Evolutionary conservation across 2,888 invertebrate species (phyloP).

Genomic region (Andrena hattorfiana): DNA sequence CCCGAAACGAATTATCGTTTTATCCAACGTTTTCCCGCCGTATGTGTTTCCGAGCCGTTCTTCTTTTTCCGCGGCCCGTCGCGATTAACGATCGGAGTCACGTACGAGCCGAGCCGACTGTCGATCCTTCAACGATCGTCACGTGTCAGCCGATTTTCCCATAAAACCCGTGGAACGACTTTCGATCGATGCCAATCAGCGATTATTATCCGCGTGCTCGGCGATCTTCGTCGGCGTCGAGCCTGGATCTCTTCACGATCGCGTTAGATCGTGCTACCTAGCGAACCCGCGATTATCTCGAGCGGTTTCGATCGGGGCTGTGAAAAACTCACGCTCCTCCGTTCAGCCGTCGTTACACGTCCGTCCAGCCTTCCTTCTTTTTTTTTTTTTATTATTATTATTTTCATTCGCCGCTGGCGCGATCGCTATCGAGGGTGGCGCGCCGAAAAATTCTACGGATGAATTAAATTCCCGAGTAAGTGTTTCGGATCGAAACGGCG

Average conservation of each 20-base stretch:
- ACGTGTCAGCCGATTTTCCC: constrained; percentile 74
- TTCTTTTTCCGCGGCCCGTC: constrained; percentile 40
- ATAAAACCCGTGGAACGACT: constrained; percentile 72
- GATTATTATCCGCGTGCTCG: constrained; percentile 73
- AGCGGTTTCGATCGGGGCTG: constrained; percentile 25
- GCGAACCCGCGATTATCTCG: constrained; percentile 54
- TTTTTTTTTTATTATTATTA: background rate
- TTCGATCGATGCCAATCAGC: constrained; percentile 73
- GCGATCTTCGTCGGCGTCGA: constrained; percentile 59
- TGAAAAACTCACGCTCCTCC: constrained; percentile 42
- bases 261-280: constrained; percentile 56
- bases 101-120: constrained; percentile 62
- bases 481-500: background rate
- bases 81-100: constrained; percentile 71
- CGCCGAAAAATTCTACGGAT: background rate
- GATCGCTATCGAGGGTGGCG: background rate
- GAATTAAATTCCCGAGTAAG: constrained; percentile 4
- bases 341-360: constrained; percentile 1
- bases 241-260: constrained; percentile 58
- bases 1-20: constrained; percentile 51
- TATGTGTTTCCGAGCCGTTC: constrained; percentile 39
- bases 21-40: constrained; percentile 41
- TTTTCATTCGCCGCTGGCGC: background rate
- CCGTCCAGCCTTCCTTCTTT: background rate
- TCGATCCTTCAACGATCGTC: constrained; percentile 70